Evolutionary conservation across 2,888 invertebrate genomes (phyloP), one percentile per base, ranked within the genome.

Genomic region (Melolontha melolontha): DNA sequence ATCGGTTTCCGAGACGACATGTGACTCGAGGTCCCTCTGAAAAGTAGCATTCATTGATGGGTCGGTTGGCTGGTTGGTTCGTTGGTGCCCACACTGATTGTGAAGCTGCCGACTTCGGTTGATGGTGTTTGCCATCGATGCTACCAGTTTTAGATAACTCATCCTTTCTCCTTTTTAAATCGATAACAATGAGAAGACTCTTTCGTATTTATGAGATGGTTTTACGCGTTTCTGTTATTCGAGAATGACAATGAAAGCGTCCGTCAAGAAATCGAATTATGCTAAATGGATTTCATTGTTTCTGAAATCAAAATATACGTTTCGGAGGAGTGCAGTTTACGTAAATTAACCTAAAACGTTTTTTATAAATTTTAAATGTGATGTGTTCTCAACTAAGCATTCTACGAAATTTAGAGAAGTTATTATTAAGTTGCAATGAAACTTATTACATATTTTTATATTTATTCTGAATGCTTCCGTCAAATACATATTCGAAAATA

Each of bases 1-100:
- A 66, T 69, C 66, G 50, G 47, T 57, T 66, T 66, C 49, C 66
- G 59, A 59, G 57, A 59, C 41, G 54, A 66, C 57, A 66, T 62
- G 59, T 49, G 47, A 62, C 54, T 44, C 12, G 12, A 12, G 44
- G 44, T 16, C 49, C 10, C 49, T 49, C 49, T 47, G 8, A 47
- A 47, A 14, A 22, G 49, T 22, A 49, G 49, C 49, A 49, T 62
- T 62, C 59, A 62, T 62, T 62, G 59, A 62, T 62, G 49, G 39
- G 59, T 17, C 34, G 16, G 34, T 34, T 34, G 34, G 34, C 34
- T 34, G 34, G 34, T 34, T 34, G 34, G 8, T 34, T 34, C 34
- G 34, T 6, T 34, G 34, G 34, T 34, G 34, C 34, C 34, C 34
- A 34, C 34, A 34, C 34, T 34, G 34, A 34, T 34, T 34, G 34